These are phyloP conservation scores for Mohoua ochrocephala DNA, from an alignment of 2,113 vertebrate species.

Conservation along the genomic window DNA sequence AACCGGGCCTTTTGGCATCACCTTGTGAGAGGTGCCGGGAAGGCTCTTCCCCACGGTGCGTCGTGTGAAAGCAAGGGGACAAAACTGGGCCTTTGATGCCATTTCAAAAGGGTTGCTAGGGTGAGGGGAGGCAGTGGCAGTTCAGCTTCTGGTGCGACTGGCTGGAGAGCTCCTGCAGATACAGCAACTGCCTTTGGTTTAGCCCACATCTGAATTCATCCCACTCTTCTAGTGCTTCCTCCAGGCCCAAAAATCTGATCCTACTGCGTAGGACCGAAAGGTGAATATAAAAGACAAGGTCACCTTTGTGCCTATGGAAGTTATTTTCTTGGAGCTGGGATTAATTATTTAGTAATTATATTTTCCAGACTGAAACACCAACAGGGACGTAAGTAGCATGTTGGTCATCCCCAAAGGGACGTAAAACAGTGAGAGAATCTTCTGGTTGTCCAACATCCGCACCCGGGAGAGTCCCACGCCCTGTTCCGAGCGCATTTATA, in stretches of 20 bases:
- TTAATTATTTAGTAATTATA: constrained; percentile 65
- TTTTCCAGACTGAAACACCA: constrained; percentile 32
- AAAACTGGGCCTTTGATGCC: neutral
- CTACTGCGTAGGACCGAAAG: neutral
- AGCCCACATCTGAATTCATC: neutral
- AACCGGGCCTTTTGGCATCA: neutral
- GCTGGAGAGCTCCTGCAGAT: neutral
- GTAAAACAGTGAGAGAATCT: constrained; percentile 55
- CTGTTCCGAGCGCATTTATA: neutral
- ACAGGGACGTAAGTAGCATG: neutral
- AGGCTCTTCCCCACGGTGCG: neutral
- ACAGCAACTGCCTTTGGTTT: neutral
- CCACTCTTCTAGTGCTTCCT: neutral
- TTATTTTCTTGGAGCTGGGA: constrained; percentile 51
- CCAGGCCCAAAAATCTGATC: neutral
- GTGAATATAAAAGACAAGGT: constrained; percentile 46
- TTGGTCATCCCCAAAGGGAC: constrained; percentile 48
- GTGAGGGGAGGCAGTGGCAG: neutral
- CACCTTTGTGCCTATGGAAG: constrained; percentile 30
- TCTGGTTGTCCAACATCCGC: constrained; percentile 19
- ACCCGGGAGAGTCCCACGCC: neutral
- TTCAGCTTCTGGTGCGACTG: neutral
- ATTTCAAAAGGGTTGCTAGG: neutral
- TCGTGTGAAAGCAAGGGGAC: neutral
- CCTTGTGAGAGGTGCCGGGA: neutral